phyloP scores from a whole-genome alignment of 1,140 invertebrate genomes.

The Drosophila guanche region DNA sequence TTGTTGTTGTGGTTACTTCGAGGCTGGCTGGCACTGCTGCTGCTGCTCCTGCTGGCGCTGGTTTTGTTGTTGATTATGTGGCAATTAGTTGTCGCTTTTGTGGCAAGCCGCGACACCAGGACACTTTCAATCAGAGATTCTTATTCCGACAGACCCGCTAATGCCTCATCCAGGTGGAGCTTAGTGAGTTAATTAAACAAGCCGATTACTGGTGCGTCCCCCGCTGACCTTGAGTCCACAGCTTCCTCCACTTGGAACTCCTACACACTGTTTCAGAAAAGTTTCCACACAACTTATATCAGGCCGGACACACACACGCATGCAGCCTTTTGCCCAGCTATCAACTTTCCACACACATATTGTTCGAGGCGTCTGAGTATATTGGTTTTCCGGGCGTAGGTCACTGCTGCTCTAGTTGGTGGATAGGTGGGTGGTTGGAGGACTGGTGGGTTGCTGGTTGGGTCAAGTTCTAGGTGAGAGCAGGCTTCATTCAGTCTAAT shows the following conservation, averaged over 20 bases:
- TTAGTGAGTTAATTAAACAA: conserved; percentile 73
- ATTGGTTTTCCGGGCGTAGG: not conserved
- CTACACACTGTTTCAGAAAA: conserved; percentile 1
- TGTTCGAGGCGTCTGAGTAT: conserved; percentile 25
- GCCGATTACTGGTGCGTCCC: conserved; percentile 56
- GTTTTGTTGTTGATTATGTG: conserved; percentile 71
- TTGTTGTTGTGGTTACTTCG: conserved; percentile 40
- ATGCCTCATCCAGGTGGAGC: conserved; percentile 53
- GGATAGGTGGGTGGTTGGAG: conserved; percentile 4
- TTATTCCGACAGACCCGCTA: conserved; percentile 57
- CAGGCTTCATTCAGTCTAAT: conserved; percentile 38
- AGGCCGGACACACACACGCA: not conserved
- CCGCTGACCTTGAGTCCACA: conserved; percentile 48
- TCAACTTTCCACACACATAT: conserved; percentile 51
- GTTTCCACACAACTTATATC: conserved; percentile 14
- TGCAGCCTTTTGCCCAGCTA: conserved; percentile 30
- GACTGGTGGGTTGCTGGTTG: conserved; percentile 6
- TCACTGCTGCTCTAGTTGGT: not conserved
- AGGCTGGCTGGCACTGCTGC: conserved; percentile 1
- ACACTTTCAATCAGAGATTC: conserved; percentile 53
- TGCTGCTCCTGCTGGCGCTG: conserved; percentile 5
- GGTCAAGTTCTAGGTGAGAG: conserved; percentile 1
- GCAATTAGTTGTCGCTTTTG: conserved; percentile 79
- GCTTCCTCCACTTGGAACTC: not conserved
- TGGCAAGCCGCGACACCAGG: conserved; percentile 53